Evolutionary conservation across 2,113 vertebrate species (phyloP), one percentile per base, ranked within the genome.

Genomic region (Oncorhynchus kisutch): DNA sequence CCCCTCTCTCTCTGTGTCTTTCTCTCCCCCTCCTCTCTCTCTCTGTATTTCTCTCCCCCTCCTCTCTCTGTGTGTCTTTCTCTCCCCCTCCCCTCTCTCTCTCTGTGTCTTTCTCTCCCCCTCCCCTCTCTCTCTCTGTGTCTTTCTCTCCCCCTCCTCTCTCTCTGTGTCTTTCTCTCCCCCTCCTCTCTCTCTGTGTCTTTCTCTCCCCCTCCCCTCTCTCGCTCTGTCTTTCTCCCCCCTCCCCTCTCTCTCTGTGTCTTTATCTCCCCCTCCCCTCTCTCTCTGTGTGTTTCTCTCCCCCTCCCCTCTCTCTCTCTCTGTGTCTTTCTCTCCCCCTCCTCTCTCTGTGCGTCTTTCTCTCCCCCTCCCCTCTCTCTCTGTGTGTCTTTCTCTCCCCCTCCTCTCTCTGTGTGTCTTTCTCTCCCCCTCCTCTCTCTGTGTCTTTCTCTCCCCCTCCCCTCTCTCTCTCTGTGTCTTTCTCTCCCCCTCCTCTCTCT

Each of bases 111-210:
- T 4, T 31, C 31, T 31, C 4, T 4, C 31, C 4, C 31, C 0
- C 31, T 4, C 1, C 31, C 5, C 0, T 5, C 66, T 9, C 13
- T 18, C 1, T 5, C 4, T 31, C 1, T 34, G 4, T 49, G 29
- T 72, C 27, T 45, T 45, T 51, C 65, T 60, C 24, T 24, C 57
- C 24, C 39, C 1, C 49, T 16, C 70, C 25, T 13, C 9, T 71
- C 48, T 54, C 68, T n/a, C 68, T 75, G n/a, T 70, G 39, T 54
- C 16, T 49, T 54, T 25, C 16, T 76, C 45, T 68, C 25, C 27
- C 20, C 4, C 18, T 7, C 49, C 16, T 16, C n/a, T 22, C 4
- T 69, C 70, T 18, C 45, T 31, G 12, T 25, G 39, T 54, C 20
- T 1, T n/a, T 48, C 5, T 31, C 31, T 31, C 4, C 5, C 31